These are phyloP conservation scores for Idaea straminata DNA, from an alignment of 2,888 invertebrate genomes.

Conservation along the genomic window DNA sequence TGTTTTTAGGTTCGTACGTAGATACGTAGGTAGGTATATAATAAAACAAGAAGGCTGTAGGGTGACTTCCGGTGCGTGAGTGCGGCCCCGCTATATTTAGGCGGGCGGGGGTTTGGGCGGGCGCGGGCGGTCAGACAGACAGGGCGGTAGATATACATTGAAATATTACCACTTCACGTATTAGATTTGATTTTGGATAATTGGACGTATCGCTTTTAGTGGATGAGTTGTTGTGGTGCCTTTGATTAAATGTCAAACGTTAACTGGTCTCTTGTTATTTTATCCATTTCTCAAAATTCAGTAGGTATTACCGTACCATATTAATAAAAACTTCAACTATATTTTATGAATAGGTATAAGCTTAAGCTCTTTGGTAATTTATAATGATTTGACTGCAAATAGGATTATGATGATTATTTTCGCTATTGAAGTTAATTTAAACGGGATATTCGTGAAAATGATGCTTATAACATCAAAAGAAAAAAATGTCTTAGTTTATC, in stretches of 20 bases:
- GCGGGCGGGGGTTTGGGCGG: constrained; percentile 32
- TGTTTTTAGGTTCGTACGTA: background rate
- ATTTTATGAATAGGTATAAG: too few relatives aligned
- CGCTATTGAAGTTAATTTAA: too few relatives aligned
- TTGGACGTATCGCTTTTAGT: constrained; percentile 30
- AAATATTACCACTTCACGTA: constrained; percentile 42
- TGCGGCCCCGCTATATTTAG: constrained; percentile 38
- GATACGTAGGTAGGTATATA: background rate
- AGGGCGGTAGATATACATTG: constrained; percentile 28
- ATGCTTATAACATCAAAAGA: too few relatives aligned
- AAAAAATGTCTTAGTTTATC: too few relatives aligned
- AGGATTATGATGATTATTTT: too few relatives aligned
- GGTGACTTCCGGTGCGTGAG: constrained; percentile 56
- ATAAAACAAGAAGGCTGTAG: constrained; percentile 49
- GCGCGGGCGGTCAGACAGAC: constrained; percentile 30
- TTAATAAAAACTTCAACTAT: too few relatives aligned
- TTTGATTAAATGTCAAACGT: background rate
- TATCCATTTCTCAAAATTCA: background rate
- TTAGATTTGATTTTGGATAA: constrained; percentile 38
- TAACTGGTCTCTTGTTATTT: constrained; percentile 2
- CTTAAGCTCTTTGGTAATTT: too few relatives aligned
- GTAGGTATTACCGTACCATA: background rate
- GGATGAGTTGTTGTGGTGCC: constrained; percentile 17
- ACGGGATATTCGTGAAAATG: too few relatives aligned
- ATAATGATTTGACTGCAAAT: too few relatives aligned